Conservation (phyloP, 2,888 invertebrate species). For the Drosophila mercatorum region DNA sequence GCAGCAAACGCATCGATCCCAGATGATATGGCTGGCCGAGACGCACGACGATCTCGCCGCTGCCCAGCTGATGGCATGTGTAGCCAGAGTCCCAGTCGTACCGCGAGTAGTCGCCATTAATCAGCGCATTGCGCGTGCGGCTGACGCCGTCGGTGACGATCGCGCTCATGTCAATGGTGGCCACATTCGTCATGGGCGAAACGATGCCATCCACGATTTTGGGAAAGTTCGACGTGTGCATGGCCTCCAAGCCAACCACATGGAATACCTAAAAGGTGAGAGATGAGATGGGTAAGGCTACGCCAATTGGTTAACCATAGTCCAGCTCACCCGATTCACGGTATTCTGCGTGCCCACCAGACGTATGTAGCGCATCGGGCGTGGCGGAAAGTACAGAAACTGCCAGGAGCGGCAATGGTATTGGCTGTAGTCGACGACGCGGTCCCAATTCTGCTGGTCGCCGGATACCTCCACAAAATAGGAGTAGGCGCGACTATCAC, state of each 20-base stretch:
- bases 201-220: constrained; percentile 90
- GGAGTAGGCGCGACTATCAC: constrained; percentile 90
- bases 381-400: constrained; percentile 94
- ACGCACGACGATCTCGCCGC: constrained; percentile 97
- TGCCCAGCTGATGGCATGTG: constrained; percentile 98
- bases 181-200: constrained; percentile 95
- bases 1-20: constrained; percentile 93
- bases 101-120: constrained; percentile 97
- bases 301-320: background rate
- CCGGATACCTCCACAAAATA: constrained; percentile 92
- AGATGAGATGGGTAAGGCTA: background rate
- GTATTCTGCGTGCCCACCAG: constrained; percentile 97
- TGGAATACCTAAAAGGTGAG: constrained; percentile 89
- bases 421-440: constrained; percentile 95
- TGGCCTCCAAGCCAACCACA: constrained; percentile 95
- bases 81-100: constrained; percentile 99
- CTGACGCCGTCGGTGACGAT: constrained; percentile 98
- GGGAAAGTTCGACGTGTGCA: constrained; percentile 91
- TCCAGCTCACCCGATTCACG: constrained; percentile 90
- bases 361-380: constrained; percentile 93
- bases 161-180: constrained; percentile 95
- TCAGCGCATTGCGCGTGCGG: constrained; percentile 95
- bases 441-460: constrained; percentile 97
- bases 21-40: constrained; percentile 98
- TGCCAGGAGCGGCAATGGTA: constrained; percentile 99